These are phyloP conservation scores for Gymnorhina tibicen DNA, from an alignment of 2,113 vertebrate genomes.

Conservation along the genomic window DNA sequence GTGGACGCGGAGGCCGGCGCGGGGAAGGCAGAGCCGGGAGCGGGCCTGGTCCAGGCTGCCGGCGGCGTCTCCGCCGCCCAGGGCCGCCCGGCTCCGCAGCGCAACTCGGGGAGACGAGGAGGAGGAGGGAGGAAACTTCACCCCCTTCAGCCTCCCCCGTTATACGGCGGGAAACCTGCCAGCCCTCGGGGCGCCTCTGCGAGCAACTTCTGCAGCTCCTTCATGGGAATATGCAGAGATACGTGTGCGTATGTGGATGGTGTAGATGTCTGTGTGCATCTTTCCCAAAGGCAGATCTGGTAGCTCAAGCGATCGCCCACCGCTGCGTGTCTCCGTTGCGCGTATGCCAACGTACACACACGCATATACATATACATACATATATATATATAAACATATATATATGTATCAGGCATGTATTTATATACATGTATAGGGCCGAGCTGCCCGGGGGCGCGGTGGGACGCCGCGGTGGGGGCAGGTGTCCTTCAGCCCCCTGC, in stretches of 20 bases:
- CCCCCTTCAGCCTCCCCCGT: not conserved
- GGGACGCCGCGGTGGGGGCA: not conserved
- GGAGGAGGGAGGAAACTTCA: conserved; percentile 21
- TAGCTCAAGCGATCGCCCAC: not conserved
- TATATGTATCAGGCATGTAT: rapidly evolving
- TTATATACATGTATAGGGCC: rapidly evolving
- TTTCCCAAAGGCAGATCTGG: not conserved
- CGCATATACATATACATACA: rapidly evolving
- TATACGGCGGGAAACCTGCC: not conserved
- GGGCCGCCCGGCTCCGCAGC: not conserved
- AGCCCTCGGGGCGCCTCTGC: not conserved
- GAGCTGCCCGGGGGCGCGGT: not conserved
- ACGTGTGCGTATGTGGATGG: not conserved
- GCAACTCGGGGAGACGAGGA: not conserved
- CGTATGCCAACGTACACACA: not conserved
- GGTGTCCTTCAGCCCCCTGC: not conserved
- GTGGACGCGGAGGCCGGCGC: conserved; percentile 4
- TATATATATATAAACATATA: rapidly evolving
- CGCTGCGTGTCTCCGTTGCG: not conserved
- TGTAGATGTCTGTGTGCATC: not conserved
- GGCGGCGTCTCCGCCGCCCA: not conserved
- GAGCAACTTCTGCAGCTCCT: conserved; percentile 2
- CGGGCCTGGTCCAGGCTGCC: not conserved
- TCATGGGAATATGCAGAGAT: not conserved
- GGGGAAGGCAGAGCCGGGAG: no score